phyloP scores from a whole-genome alignment of 1,140 invertebrate genomes.

The Lordiphosa collinella region DNA sequence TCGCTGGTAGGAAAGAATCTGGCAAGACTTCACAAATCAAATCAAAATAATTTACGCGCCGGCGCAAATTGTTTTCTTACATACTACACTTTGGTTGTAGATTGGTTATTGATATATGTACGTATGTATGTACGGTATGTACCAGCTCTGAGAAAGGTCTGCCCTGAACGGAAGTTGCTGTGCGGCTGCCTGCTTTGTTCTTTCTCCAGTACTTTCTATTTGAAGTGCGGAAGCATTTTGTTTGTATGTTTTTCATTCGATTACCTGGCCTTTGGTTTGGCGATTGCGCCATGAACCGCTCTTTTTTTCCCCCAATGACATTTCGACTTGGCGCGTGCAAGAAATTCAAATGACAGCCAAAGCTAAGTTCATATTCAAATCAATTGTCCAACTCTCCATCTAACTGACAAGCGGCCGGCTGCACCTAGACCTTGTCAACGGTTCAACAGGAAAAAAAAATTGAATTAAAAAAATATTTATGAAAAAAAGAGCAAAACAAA shows the following conservation, averaged over 20 bases:
- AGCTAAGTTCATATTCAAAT: constrained; percentile 58
- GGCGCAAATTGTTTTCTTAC: constrained; percentile 48
- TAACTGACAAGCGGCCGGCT: constrained; percentile 37
- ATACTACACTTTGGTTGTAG: constrained; percentile 4
- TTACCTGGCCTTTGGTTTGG: constrained; percentile 41
- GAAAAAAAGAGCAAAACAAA: constrained; percentile 15
- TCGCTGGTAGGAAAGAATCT: constrained; percentile 22
- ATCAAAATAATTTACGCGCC: constrained; percentile 65
- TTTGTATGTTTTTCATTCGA: constrained; percentile 5
- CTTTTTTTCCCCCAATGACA: constrained; percentile 43
- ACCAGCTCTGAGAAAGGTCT: constrained; percentile 10
- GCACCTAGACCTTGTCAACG: constrained; percentile 75
- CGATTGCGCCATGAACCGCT: constrained; percentile 47
- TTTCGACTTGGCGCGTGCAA: constrained; percentile 50
- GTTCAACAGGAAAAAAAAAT: constrained; percentile 22
- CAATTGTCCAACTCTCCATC: constrained; percentile 62
- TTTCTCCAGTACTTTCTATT: constrained; percentile 39
- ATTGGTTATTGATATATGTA: constrained; percentile 27
- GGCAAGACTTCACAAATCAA: constrained; percentile 60
- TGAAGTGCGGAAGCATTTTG: constrained; percentile 21
- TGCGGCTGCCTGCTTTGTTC: constrained; percentile 30
- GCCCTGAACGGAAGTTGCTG: constrained; percentile 44
- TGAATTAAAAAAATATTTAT: constrained; percentile 1
- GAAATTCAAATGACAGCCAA: constrained; percentile 56
- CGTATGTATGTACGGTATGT: no score